Evolutionary conservation across 2,888 invertebrate species (phyloP).

Genomic region (Dicyrtoma fusca): DNA sequence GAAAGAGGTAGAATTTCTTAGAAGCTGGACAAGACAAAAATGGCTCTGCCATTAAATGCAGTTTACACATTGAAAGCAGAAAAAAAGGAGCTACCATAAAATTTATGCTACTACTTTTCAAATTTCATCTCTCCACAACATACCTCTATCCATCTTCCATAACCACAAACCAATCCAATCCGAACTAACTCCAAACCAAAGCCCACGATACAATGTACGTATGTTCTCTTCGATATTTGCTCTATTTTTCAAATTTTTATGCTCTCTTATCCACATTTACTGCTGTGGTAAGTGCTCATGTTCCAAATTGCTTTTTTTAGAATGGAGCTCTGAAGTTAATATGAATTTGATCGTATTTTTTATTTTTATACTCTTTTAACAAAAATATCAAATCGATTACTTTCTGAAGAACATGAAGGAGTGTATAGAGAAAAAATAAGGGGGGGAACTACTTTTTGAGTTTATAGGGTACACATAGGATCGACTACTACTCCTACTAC

Average conservation of each 20-base stretch:
- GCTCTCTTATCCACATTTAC: too few relatives aligned
- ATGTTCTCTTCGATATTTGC: too few relatives aligned
- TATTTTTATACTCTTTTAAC: neutral
- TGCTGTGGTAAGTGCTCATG: too few relatives aligned
- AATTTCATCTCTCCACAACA: neutral
- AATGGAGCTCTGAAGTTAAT: neutral
- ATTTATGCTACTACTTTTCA: neutral
- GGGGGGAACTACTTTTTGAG: neutral
- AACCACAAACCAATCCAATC: neutral
- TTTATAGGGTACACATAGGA: neutral
- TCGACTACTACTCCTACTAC: neutral
- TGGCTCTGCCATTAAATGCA: conserved; percentile 12
- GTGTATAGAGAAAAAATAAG: neutral
- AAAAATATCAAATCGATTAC: neutral
- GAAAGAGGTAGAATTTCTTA: too few relatives aligned
- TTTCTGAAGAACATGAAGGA: neutral
- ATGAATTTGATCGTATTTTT: conserved; percentile 11
- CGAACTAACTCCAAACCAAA: neutral
- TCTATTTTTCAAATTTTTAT: too few relatives aligned
- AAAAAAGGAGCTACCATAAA: conserved; percentile 4
- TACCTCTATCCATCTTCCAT: neutral
- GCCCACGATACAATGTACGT: neutral
- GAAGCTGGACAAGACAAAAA: conserved; percentile 13
- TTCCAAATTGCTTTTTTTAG: too few relatives aligned
- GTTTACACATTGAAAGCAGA: conserved; percentile 11